Evolutionary conservation across 2,888 invertebrate species (phyloP).

Genomic region (Pimpla rufipes): DNA sequence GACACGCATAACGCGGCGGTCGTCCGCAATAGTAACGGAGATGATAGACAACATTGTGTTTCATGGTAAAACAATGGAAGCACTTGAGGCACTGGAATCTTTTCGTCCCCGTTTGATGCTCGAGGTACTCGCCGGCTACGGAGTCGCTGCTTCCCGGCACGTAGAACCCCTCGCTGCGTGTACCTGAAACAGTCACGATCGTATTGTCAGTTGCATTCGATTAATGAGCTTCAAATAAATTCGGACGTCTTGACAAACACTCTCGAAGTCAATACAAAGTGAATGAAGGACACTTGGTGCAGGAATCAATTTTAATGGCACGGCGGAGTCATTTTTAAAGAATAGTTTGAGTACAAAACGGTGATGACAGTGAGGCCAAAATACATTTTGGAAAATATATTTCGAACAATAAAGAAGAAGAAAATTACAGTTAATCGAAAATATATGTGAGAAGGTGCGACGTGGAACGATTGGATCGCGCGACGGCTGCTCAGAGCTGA

Average conservation of each 20-base stretch:
- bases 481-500: not conserved
- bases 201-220: slow-evolving; percentile 11
- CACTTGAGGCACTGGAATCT: slow-evolving; percentile 74
- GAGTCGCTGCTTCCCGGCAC: slow-evolving; percentile 33
- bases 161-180: not conserved
- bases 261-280: not conserved
- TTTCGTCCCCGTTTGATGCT: slow-evolving; percentile 54
- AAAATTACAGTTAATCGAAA: too few species aligned
- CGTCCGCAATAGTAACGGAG: slow-evolving; percentile 42
- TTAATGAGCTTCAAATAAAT: not conserved
- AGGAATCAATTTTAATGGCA: too few species aligned
- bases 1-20: slow-evolving; percentile 44
- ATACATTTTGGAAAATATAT: too few species aligned
- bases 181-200: slow-evolving; percentile 57
- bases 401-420: too few species aligned
- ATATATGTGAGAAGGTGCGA: not conserved
- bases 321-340: too few species aligned
- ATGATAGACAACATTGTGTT: slow-evolving; percentile 71
- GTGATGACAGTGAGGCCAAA: too few species aligned
- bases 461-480: not conserved
- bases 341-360: too few species aligned
- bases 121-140: slow-evolving; percentile 66
- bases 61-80: slow-evolving; percentile 73
- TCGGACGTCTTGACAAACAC: not conserved
- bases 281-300: not conserved